phyloP scores from a whole-genome alignment of 2,113 vertebrate species.

The Bettongia penicillata region DNA sequence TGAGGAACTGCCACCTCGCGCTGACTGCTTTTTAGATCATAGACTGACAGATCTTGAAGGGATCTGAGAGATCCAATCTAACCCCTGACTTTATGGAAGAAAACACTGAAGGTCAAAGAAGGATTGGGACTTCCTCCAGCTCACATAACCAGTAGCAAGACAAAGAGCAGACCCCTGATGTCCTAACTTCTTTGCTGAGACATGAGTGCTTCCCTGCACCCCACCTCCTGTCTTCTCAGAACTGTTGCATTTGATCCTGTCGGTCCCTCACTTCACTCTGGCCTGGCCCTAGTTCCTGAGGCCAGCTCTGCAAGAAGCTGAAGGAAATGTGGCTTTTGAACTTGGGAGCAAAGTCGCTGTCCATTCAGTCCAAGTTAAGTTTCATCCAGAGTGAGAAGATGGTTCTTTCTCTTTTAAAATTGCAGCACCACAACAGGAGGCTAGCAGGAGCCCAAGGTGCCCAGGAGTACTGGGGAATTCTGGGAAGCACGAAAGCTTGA shows the following conservation, averaged over 20 bases:
- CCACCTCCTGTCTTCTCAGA: neutral
- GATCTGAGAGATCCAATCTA: neutral
- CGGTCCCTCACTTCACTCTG: neutral
- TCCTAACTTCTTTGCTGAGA: neutral
- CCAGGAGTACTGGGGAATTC: neutral
- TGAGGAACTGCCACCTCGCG: neutral
- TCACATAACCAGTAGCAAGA: neutral
- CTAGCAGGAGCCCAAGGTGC: no score
- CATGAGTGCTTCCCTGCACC: neutral
- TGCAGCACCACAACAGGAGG: neutral
- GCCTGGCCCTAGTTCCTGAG: neutral
- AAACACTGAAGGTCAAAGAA: neutral
- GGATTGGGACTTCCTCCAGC: neutral
- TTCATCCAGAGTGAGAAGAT: neutral
- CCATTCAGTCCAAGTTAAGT: neutral
- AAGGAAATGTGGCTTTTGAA: neutral
- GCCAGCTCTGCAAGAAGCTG: no score
- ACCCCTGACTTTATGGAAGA: neutral
- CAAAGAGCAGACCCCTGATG: neutral
- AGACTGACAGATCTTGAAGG: neutral
- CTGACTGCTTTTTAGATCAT: neutral
- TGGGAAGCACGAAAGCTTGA: neutral
- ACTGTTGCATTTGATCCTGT: neutral
- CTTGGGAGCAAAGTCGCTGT: neutral
- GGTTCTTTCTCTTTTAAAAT: neutral